phyloP scores from a whole-genome alignment of 1,140 invertebrate genomes.

The Ceratoteleas bidentatus region DNA sequence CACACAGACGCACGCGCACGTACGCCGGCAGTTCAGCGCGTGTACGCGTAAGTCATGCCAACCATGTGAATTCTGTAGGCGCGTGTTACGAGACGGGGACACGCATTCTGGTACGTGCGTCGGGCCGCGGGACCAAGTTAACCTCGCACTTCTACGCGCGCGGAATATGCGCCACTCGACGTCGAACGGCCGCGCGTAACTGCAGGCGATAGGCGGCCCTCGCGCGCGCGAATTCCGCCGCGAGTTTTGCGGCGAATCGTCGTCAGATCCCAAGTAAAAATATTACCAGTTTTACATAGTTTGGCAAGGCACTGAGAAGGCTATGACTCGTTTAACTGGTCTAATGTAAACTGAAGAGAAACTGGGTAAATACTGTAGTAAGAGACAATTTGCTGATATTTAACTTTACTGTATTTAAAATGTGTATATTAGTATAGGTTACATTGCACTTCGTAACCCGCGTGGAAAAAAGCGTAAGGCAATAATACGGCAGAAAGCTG shows the following conservation, averaged over 20 bases:
- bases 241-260: conserved; percentile 24
- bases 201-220: conserved; percentile 31
- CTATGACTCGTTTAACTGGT: too few relatives aligned
- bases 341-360: too few relatives aligned
- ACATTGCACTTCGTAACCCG: too few relatives aligned
- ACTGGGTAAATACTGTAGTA: too few relatives aligned
- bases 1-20: conserved; percentile 6
- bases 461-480: too few relatives aligned
- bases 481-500: too few relatives aligned
- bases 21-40: conserved; percentile 45
- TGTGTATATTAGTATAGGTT: too few relatives aligned
- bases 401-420: too few relatives aligned
- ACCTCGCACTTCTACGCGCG: conserved; percentile 59
- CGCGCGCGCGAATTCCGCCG: conserved; percentile 47
- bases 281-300: too few relatives aligned
- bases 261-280: too few relatives aligned
- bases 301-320: too few relatives aligned
- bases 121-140: conserved; percentile 34
- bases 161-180: conserved; percentile 42
- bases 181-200: conserved; percentile 27
- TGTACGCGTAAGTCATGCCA: conserved; percentile 63
- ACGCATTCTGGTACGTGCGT: conserved; percentile 51
- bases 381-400: too few relatives aligned
- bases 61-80: conserved; percentile 56
- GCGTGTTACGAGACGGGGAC: conserved; percentile 55